Evolutionary conservation across 2,888 invertebrate species (phyloP).

Genomic region (Nezara viridula): DNA sequence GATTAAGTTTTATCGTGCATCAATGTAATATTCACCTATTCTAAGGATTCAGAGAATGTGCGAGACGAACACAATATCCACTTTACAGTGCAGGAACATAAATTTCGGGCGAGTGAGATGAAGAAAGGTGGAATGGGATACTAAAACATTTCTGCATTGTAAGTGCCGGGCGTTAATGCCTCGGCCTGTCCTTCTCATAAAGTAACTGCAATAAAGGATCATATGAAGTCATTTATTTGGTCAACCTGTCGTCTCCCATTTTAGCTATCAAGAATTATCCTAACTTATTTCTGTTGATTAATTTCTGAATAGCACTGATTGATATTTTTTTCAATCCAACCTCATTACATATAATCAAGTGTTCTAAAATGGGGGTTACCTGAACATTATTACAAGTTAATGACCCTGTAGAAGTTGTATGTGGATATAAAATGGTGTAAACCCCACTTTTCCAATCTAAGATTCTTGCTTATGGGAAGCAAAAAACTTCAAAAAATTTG

Average conservation of each 20-base stretch:
- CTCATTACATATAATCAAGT: too few species aligned
- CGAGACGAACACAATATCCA: not conserved
- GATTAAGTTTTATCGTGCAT: not conserved
- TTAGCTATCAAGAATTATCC: not conserved
- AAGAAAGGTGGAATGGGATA: not conserved
- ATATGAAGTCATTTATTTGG: slow-evolving; percentile 9
- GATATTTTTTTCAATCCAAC: too few species aligned
- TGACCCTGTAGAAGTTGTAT: too few species aligned
- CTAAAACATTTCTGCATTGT: not conserved
- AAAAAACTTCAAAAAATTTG: too few species aligned
- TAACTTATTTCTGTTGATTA: too few species aligned
- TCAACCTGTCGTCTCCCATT: not conserved
- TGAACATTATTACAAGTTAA: too few species aligned
- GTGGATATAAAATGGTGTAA: too few species aligned
- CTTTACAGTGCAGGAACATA: not conserved
- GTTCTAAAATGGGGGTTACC: too few species aligned
- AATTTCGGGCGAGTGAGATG: not conserved
- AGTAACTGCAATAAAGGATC: not conserved
- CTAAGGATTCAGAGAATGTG: not conserved
- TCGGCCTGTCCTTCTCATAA: not conserved
- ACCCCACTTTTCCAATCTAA: too few species aligned
- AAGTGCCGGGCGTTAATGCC: not conserved
- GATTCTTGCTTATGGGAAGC: too few species aligned
- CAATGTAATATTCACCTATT: not conserved
- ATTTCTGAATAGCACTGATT: too few species aligned